Evolutionary conservation across 1,140 invertebrate genomes (phyloP), one percentile per base, ranked within the genome.

Genomic region (Xylocopa sonorina): DNA sequence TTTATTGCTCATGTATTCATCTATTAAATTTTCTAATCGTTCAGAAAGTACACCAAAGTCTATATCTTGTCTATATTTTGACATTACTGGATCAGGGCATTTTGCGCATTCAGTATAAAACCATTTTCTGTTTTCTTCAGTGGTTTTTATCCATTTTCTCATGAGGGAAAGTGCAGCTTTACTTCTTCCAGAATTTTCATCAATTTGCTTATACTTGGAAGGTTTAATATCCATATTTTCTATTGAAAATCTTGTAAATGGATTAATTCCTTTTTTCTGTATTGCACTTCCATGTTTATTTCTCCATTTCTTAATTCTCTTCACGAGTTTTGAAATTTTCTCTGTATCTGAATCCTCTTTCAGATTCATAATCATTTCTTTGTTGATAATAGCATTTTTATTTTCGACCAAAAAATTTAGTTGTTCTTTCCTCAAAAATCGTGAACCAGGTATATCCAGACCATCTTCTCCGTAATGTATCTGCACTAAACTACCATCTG

Each of bases 391-490:
- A 14, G 94, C 95, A 66, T 94, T 93, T 50, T 90, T 94, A 91
- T 99, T 99, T 43, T 96, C 94, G 7, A 96, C 93, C 0, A 99
- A 93, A 87, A 99, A 98, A 43, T 94, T 92, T 5, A 99, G 93
- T 82, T 97, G 96, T 48, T 97, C 95, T 38, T 95, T 92, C 62
- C 95, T 96, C 1, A 99, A 93, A 89, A 98, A 99, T 84, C 97
- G 96, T 14, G 96, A 96, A 91, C 97, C 98, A 0, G 95, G 92
- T 60, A 99, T 96, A 90, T 99, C 99, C 60, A 99, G 93, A 1
- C 99, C 98, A 94, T 99, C 99, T 94, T 99, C 99, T 4, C 99
- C 99, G 91, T 99, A 99, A n/a, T 96, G 94, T 91, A 95, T 94
- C 93, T 99, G 98, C 75, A 99, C 95, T n/a, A 99, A 94, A 90